Percentiles rank a stretch among this genome's conserved stretches.
These are phyloP conservation scores for Urechis unicinctus DNA, from an alignment of 2,888 invertebrate genomes.

Conservation along the genomic window DNA sequence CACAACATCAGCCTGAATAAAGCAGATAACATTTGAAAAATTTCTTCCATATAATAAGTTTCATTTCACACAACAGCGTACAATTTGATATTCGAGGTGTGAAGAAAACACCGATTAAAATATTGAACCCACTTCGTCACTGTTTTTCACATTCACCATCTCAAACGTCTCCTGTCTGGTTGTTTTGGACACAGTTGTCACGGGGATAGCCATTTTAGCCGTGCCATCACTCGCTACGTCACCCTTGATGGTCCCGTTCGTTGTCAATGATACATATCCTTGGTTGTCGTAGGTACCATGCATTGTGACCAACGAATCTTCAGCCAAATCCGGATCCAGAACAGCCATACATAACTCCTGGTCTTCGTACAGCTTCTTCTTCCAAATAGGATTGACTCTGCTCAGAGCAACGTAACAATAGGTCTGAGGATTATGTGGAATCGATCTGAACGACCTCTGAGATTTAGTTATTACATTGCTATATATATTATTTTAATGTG, in stretches of 20 bases:
- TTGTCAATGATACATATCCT: background rate
- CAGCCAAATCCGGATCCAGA: background rate
- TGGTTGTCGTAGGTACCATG: background rate
- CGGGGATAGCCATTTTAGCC: background rate
- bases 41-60: too few relatives aligned
- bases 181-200: background rate
- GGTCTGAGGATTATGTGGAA: too few relatives aligned
- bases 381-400: background rate
- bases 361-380: background rate
- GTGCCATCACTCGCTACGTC: background rate
- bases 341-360: background rate
- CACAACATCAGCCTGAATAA: too few relatives aligned
- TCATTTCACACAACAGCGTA: too few relatives aligned
- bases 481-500: background rate
- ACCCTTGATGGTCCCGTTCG: background rate
- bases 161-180: background rate
- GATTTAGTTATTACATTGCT: too few relatives aligned
- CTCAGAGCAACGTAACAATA: background rate
- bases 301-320: background rate
- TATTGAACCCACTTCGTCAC: too few relatives aligned
- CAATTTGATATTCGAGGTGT: too few relatives aligned
- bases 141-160: too few relatives aligned
- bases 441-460: too few relatives aligned
- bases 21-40: too few relatives aligned
- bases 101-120: too few relatives aligned